These are phyloP conservation scores for Gambusia yucatana DNA, from an alignment of 2,797 vertebrate genomes.

Conservation along the genomic window DNA sequence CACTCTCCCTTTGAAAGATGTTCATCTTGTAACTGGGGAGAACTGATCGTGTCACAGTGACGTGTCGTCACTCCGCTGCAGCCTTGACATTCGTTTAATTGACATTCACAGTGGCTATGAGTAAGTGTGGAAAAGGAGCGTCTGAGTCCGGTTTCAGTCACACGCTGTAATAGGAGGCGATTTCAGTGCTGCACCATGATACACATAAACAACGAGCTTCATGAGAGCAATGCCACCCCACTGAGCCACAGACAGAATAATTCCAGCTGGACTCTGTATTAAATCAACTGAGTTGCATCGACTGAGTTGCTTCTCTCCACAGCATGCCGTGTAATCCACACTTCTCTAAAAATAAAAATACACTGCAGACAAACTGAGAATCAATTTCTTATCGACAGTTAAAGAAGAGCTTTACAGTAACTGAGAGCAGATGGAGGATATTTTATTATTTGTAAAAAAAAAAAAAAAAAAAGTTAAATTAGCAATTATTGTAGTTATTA, in stretches of 20 bases:
- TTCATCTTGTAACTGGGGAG: slow-evolving; percentile 13
- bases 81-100: slow-evolving; percentile 22
- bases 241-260: neutral
- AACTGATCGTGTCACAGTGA: neutral
- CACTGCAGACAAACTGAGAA: neutral
- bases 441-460: neutral
- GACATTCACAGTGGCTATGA: slow-evolving; percentile 27
- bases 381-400: neutral
- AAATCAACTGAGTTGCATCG: neutral
- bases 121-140: neutral
- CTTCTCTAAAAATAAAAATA: neutral
- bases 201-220: neutral
- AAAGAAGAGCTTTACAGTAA: neutral
- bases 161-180: neutral
- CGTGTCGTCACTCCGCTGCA: slow-evolving; percentile 25
- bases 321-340: neutral
- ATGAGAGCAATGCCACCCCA: neutral
- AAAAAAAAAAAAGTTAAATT: neutral
- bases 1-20: slow-evolving; percentile 2
- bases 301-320: neutral
- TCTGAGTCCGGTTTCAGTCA: neutral
- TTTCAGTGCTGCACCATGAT: neutral
- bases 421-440: neutral
- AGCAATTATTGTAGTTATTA: neutral
- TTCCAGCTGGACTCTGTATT: neutral